Base-by-base conservation (phyloP, 2,888 invertebrate species). In the Ditula angustiorana region DNA sequence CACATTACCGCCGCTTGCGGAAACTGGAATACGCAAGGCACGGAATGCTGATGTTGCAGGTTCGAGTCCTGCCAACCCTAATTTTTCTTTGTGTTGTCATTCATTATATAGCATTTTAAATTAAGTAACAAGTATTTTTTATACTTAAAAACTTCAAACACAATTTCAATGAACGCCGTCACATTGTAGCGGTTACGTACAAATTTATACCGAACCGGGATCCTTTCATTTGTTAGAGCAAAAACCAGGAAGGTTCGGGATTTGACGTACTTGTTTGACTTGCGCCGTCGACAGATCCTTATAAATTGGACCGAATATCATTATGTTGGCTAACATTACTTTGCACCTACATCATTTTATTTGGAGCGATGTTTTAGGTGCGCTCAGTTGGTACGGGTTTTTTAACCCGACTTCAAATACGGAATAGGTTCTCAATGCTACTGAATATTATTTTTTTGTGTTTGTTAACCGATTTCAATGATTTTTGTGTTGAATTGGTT, bases 151-250 rank as follows among this genome's bases (percentile, higher is more conserved):
- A 13, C 7, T 53, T 21, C 26, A 49, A 13, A 41, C 41, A 23
- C 30, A 47, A 61, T 62, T 35, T 49, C 30, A 49, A 30, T 41
- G 30, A 49, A 13, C 26, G 24, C 35, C 56, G 16, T 55, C 28
- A 16, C 41, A 56, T 47, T 44, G 21, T 28, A 21, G 49, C 41
- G 56, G 56, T 28, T 56, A 1, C 19, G 28, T 26, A 28, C 26
- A 49, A 56, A 61, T 47, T 55, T 37, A 49, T 23, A 61, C 35
- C 4, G 37, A 37, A 41, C 62, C n/a, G n/a, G n/a, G n/a, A n/a
- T n/a, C n/a, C 44, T 50, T 57, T 63, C 41, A 62, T 62, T 62
- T 49, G 16, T 50, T 24, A 56, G n/a, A n/a, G 57, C 62, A 58
- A 63, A 63, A 63, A 63, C 49, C 26, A 35, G 53, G 13, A 47